Conservation (phyloP, 2,797 vertebrate genomes). For the Cyclura pinguis region DNA sequence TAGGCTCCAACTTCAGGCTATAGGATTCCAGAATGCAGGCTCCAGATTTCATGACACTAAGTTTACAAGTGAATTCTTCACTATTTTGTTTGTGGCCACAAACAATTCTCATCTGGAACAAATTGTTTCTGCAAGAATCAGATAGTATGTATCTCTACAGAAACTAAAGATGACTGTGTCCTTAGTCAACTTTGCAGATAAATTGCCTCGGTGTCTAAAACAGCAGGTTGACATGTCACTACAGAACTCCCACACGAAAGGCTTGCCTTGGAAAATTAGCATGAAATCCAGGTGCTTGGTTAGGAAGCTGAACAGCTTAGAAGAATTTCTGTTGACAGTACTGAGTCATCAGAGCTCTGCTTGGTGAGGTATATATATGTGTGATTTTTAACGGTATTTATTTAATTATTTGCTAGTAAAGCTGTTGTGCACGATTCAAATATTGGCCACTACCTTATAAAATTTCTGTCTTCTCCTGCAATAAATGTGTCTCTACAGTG, state of each 20-base stretch:
- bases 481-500: neutral
- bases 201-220: neutral
- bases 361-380: neutral
- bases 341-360: neutral
- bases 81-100: neutral
- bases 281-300: conserved; percentile 13
- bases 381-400: neutral
- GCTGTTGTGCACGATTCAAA: neutral
- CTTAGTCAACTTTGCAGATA: neutral
- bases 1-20: neutral
- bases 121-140: neutral
- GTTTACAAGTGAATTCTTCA: neutral
- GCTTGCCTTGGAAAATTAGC: conserved; percentile 2
- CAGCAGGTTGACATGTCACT: conserved; percentile 6
- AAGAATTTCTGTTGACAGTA: conserved; percentile 5
- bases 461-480: neutral
- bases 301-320: conserved; percentile 9
- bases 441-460: neutral
- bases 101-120: neutral
- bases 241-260: neutral
- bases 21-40: neutral
- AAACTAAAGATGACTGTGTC: neutral
- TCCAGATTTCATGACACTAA: neutral
- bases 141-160: neutral
- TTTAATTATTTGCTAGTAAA: neutral